phyloP scores from a whole-genome alignment of 2,797 vertebrate species.

The Platalea minor region DNA sequence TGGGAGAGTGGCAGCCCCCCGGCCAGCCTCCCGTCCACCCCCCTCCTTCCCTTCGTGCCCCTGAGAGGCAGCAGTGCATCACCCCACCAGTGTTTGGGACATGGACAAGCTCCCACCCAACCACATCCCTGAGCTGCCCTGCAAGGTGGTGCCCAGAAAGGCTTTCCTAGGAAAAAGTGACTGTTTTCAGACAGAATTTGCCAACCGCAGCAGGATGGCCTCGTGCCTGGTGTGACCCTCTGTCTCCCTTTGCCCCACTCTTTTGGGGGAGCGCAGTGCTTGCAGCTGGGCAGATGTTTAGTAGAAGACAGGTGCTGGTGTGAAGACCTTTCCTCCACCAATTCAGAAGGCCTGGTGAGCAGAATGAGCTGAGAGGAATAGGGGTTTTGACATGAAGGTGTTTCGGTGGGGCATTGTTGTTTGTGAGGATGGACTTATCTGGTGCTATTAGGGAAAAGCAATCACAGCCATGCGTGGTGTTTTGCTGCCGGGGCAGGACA shows the following conservation, averaged over 20 bases:
- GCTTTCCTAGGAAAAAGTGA: neutral
- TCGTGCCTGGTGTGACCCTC: neutral
- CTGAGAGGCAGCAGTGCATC: fast-evolving
- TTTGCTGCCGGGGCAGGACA: neutral
- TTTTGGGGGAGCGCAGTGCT: neutral
- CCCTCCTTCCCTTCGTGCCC: neutral
- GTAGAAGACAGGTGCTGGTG: fast-evolving
- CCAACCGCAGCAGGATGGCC: neutral
- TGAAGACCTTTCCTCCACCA: neutral
- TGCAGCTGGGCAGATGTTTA: neutral
- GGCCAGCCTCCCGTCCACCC: too few species aligned
- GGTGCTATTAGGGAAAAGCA: neutral
- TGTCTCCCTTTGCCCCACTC: fast-evolving
- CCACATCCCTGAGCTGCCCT: neutral
- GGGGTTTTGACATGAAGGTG: neutral
- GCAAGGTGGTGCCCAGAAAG: fast-evolving
- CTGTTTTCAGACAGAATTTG: neutral
- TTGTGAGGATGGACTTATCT: neutral
- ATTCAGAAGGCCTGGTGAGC: neutral
- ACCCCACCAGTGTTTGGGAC: too few species aligned
- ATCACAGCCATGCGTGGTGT: fast-evolving
- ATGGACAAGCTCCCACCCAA: neutral
- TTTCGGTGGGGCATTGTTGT: neutral
- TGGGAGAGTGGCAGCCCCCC: neutral
- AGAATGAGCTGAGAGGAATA: fast-evolving